A percentile compares a stretch with the other conserved stretches of the same genome.
Conservation (phyloP, 53 echinoderm and acorn worm species). For the Pentamera pediparva region DNA sequence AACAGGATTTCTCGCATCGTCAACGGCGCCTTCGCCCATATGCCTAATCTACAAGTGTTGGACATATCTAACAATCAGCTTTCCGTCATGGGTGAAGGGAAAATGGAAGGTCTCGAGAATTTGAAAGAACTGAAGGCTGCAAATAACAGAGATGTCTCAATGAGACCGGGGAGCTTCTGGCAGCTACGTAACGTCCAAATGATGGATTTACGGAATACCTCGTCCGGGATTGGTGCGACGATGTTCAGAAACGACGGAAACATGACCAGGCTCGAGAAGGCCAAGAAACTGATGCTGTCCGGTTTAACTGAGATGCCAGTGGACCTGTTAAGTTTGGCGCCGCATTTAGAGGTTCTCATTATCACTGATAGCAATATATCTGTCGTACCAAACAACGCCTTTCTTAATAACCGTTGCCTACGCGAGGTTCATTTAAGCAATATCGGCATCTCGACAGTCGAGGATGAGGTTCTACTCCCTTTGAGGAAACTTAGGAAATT, state of each 20-base stretch:
- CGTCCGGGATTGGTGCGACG: not conserved
- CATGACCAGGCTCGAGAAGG: not conserved
- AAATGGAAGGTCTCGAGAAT: not conserved
- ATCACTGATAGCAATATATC: slow-evolving; percentile 18
- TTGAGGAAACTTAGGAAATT: slow-evolving; percentile 2
- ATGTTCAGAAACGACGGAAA: not conserved
- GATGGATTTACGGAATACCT: slow-evolving; percentile 2
- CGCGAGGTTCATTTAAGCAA: not conserved
- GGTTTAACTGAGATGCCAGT: not conserved
- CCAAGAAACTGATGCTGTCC: slow-evolving; percentile 5
- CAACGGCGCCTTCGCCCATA: not conserved
- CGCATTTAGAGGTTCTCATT: not conserved
- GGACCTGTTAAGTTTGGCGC: not conserved
- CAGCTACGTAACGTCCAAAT: not conserved
- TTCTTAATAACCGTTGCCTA: not conserved
- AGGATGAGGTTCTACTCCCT: not conserved
- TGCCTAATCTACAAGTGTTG: not conserved
- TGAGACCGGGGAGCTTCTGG: slow-evolving; percentile 2
- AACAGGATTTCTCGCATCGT: slow-evolving; percentile 9
- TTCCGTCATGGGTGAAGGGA: not conserved
- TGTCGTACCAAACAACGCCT: not conserved
- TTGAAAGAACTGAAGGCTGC: not conserved
- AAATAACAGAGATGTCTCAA: not conserved
- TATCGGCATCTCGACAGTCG: slow-evolving; percentile 7
- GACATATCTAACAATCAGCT: slow-evolving; percentile 10